Percentiles rank a stretch among this genome's conserved stretches.
These are phyloP conservation scores for Tupaia chinensis DNA, from an alignment of 2,113 vertebrate genomes.

Conservation along the genomic window DNA sequence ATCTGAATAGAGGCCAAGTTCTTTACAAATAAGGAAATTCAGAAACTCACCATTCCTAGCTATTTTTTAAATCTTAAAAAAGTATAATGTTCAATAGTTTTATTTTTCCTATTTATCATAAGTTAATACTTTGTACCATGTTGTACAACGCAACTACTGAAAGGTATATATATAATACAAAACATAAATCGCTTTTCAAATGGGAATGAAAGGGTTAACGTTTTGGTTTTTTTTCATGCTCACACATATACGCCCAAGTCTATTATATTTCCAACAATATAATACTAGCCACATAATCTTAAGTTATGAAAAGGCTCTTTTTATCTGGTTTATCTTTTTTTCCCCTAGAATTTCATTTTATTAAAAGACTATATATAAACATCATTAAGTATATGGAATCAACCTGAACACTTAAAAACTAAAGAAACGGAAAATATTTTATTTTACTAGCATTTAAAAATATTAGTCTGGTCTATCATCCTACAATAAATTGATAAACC, in stretches of 20 bases:
- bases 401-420: slow-evolving; percentile 68
- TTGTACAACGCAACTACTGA: not conserved
- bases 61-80: slow-evolving; percentile 53
- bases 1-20: not conserved
- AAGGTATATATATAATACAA: not conserved
- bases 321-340: slow-evolving; percentile 15
- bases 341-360: not conserved
- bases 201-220: not conserved
- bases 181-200: not conserved
- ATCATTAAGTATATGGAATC: slow-evolving; percentile 27
- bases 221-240: slow-evolving; percentile 18
- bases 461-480: slow-evolving; percentile 10
- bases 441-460: slow-evolving; percentile 57
- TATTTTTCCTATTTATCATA: not conserved
- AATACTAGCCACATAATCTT: not conserved
- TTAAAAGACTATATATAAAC: not conserved
- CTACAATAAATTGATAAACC: slow-evolving; percentile 45
- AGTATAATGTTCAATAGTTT: slow-evolving; percentile 31
- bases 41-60: not conserved
- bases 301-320: slow-evolving; percentile 29
- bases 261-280: not conserved
- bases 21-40: not conserved
- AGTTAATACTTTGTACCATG: slow-evolving; percentile 34
- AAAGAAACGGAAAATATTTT: slow-evolving; percentile 9
- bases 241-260: not conserved